phyloP scores from a whole-genome alignment of 2,113 vertebrate species.

The Phalacrocorax pelagicus region DNA sequence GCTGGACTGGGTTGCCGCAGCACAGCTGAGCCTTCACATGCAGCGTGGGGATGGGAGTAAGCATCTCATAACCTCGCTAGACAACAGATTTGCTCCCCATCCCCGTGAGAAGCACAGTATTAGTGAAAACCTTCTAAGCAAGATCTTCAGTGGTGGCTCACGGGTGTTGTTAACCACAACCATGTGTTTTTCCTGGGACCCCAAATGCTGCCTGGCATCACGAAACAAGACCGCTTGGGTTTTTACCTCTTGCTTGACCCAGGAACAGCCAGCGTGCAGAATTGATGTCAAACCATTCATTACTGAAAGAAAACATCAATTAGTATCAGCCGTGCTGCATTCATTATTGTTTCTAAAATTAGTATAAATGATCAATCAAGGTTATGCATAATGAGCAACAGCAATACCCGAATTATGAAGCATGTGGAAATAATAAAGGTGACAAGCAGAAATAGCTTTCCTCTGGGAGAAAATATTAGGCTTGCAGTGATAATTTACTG shows the following conservation, averaged over 20 bases:
- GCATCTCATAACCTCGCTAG: background rate
- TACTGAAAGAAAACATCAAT: background rate
- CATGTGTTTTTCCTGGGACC: accelerated
- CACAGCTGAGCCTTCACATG: background rate
- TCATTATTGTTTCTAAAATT: slow-evolving; percentile 25
- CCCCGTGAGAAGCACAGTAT: background rate
- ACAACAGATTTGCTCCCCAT: background rate
- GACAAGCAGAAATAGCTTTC: background rate
- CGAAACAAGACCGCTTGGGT: background rate
- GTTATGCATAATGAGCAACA: background rate
- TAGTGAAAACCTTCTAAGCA: background rate
- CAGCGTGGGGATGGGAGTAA: background rate
- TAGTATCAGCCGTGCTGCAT: background rate
- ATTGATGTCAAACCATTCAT: background rate
- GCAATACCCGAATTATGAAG: background rate
- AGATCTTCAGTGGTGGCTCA: background rate
- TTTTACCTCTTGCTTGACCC: background rate
- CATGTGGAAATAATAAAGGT: background rate
- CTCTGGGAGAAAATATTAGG: background rate
- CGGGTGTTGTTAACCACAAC: background rate
- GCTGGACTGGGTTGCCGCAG: background rate
- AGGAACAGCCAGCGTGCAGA: background rate
- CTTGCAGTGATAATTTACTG: background rate
- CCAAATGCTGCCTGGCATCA: background rate
- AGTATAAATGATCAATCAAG: slow-evolving; percentile 21